phyloP scores from a whole-genome alignment of 2,888 invertebrate species.

The Erpobdella octoculata region DNA sequence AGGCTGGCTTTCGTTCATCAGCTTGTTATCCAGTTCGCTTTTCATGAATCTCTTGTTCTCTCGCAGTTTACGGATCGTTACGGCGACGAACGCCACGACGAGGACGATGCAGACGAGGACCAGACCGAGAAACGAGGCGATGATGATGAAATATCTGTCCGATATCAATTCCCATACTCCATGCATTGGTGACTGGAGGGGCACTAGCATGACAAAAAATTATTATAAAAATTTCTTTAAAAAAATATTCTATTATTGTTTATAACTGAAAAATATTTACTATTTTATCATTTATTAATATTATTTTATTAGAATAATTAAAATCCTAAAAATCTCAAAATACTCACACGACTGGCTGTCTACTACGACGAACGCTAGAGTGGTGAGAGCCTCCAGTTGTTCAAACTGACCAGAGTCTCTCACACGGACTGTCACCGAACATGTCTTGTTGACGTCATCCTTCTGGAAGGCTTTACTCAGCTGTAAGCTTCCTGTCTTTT shows the following conservation, averaged over 20 bases:
- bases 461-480: slow-evolving; percentile 21
- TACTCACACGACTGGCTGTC: slow-evolving; percentile 8
- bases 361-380: slow-evolving; percentile 15
- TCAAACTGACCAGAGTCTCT: slow-evolving; percentile 19
- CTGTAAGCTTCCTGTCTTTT: slow-evolving; percentile 27
- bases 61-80: background rate
- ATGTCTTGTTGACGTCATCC: slow-evolving; percentile 27
- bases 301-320: background rate
- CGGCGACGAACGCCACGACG: slow-evolving; percentile 4
- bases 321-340: background rate
- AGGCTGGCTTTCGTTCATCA: background rate
- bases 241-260: too few relatives aligned
- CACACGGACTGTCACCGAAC: slow-evolving; percentile 19
- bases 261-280: too few relatives aligned
- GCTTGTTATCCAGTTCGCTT: background rate
- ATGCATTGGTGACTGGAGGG: background rate
- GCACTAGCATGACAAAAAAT: background rate
- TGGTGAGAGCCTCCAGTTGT: background rate
- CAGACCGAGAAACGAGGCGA: slow-evolving; percentile 10
- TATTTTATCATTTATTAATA: background rate
- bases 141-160: slow-evolving; percentile 10
- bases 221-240: too few relatives aligned
- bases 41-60: background rate
- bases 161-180: slow-evolving; percentile 11
- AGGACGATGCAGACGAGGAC: slow-evolving; percentile 21